Conservation (phyloP, 2,797 vertebrate genomes). For the Diceros bicornis region DNA sequence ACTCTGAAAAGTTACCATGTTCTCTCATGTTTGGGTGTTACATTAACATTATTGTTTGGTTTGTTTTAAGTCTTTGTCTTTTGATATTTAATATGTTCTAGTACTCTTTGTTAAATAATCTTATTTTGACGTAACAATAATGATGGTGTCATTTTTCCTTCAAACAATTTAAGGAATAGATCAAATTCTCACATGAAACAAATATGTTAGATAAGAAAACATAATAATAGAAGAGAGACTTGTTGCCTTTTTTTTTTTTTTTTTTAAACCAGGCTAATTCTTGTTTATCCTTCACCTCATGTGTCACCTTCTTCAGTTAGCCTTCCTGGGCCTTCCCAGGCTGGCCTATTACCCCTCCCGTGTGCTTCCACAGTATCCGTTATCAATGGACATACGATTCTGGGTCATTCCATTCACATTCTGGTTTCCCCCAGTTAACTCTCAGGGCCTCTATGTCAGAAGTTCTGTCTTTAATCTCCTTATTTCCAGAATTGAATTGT, state of each 20-base stretch:
- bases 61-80: not conserved
- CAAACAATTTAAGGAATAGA: not conserved
- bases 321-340: not conserved
- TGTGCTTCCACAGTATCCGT: not conserved
- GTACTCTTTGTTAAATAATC: constrained; percentile 13
- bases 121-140: constrained; percentile 27
- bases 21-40: not conserved
- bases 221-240: not conserved
- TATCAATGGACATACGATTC: not conserved
- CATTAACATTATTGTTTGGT: not conserved
- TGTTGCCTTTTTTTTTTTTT: not conserved
- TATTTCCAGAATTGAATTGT: not conserved
- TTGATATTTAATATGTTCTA: not conserved
- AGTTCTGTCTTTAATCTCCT: constrained; percentile 18
- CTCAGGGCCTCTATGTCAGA: not conserved
- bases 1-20: not conserved
- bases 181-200: constrained; percentile 30
- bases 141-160: constrained; percentile 41
- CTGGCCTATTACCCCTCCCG: not conserved
- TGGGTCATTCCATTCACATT: not conserved
- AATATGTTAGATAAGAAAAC: not conserved
- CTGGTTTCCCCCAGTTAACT: not conserved
- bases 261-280: not conserved
- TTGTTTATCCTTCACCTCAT: not conserved
- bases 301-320: not conserved